A percentile compares a stretch with the other conserved stretches of the same genome.
Evolutionary conservation across 2,888 invertebrate genomes (phyloP).

Genomic region (Odontocolon sp.): DNA sequence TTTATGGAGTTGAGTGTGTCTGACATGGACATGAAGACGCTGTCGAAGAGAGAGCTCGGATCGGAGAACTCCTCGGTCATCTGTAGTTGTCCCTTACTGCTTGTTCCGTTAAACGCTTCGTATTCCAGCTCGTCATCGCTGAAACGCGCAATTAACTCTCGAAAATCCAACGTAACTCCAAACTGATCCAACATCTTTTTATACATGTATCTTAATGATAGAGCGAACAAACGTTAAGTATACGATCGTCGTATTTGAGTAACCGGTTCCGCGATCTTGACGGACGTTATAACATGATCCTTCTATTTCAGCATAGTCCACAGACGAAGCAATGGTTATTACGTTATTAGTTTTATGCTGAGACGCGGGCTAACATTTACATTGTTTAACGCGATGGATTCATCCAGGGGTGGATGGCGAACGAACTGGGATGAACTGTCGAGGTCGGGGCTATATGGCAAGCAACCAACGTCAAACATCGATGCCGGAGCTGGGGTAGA

Average conservation of each 20-base stretch:
- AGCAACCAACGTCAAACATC: constrained; percentile 60
- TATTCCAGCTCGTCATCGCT: constrained; percentile 75
- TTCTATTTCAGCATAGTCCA: background rate
- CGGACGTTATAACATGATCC: background rate
- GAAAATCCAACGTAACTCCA: constrained; percentile 10
- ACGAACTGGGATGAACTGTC: background rate
- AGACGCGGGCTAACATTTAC: constrained; percentile 78
- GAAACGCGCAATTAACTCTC: constrained; percentile 70
- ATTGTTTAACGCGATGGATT: constrained; percentile 80
- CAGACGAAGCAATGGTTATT: constrained; percentile 72
- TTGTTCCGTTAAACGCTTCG: constrained; percentile 71
- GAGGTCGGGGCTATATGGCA: constrained; percentile 23
- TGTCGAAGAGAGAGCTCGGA: constrained; percentile 78
- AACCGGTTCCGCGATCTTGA: too few species aligned
- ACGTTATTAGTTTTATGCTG: constrained; percentile 79
- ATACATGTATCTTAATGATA: too few species aligned
- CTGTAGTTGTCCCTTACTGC: constrained; percentile 70
- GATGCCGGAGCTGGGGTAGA: too few species aligned
- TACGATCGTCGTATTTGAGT: too few species aligned
- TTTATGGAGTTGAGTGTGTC: constrained; percentile 80
- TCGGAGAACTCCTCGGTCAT: constrained; percentile 77
- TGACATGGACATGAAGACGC: constrained; percentile 80
- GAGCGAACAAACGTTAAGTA: too few species aligned
- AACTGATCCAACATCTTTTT: constrained; percentile 9
- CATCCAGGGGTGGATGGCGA: constrained; percentile 70